Evolutionary conservation across 2,797 vertebrate genomes (phyloP).

Genomic region (Micropoecilia bifurca): DNA sequence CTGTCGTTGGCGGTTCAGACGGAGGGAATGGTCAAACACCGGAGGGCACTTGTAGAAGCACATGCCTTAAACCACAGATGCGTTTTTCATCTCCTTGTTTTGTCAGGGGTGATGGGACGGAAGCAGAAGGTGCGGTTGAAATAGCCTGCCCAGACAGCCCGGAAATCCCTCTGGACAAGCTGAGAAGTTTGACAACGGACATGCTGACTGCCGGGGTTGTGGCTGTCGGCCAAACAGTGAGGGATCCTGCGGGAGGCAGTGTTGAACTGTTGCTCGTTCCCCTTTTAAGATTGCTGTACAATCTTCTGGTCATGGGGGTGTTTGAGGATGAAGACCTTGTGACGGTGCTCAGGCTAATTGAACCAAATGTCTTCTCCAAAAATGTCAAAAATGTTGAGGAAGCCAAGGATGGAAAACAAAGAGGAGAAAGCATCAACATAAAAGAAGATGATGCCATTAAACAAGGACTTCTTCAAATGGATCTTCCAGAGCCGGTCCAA

Average conservation of each 20-base stretch:
- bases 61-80: conserved; percentile 88
- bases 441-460: conserved; percentile 65
- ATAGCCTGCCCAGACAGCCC: conserved; percentile 84
- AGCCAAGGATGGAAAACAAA: conserved; percentile 32
- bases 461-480: conserved; percentile 92
- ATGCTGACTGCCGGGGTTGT: conserved; percentile 90
- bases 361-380: conserved; percentile 85
- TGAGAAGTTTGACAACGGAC: conserved; percentile 88
- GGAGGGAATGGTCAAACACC: conserved; percentile 53
- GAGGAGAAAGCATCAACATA: conserved; percentile 15
- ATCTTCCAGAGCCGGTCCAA: conserved; percentile 94
- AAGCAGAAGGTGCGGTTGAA: conserved; percentile 54
- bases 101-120: conserved; percentile 69
- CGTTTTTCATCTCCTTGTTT: conserved; percentile 89
- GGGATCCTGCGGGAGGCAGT: conserved; percentile 93
- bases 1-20: conserved; percentile 36
- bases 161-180: conserved; percentile 88
- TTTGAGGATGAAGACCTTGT: conserved; percentile 87
- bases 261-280: conserved; percentile 92
- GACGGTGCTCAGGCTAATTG: conserved; percentile 86
- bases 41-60: conserved; percentile 83
- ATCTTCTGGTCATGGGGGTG: conserved; percentile 89
- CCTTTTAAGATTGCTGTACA: conserved; percentile 89
- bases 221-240: conserved; percentile 84
- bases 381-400: conserved; percentile 37